phyloP scores from a whole-genome alignment of 2,888 invertebrate genomes.

The Ligdia adustata region DNA sequence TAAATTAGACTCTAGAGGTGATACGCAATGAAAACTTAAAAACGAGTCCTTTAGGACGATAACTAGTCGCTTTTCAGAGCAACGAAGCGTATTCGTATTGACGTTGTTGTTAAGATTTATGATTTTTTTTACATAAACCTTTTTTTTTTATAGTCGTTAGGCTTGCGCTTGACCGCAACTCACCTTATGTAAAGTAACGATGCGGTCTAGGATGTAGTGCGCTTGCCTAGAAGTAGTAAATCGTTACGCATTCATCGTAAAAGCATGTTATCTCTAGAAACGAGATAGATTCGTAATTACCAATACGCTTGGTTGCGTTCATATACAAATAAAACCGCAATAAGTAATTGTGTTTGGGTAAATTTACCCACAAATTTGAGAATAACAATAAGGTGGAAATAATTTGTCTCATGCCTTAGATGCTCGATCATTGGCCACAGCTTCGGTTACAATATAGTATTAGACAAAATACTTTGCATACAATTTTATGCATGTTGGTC shows the following conservation, averaged over 20 bases:
- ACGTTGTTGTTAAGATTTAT: too few relatives aligned
- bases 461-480: too few relatives aligned
- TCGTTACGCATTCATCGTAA: too few relatives aligned
- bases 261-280: too few relatives aligned
- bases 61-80: conserved; percentile 1
- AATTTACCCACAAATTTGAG: conserved; percentile 14
- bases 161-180: too few relatives aligned
- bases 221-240: too few relatives aligned
- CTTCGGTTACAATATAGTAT: too few relatives aligned
- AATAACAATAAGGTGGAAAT: conserved; percentile 23
- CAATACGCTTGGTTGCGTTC: conserved; percentile 11
- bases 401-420: conserved; percentile 33
- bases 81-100: conserved; percentile 8
- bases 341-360: conserved; percentile 22
- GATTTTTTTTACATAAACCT: too few relatives aligned
- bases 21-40: conserved; percentile 14
- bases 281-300: neutral
- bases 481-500: too few relatives aligned
- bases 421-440: conserved; percentile 19
- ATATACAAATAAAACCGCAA: conserved; percentile 9
- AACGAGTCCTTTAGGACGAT: conserved; percentile 14
- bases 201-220: too few relatives aligned
- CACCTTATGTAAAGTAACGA: too few relatives aligned
- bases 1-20: conserved; percentile 2
- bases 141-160: too few relatives aligned